A percentile compares a stretch with the other conserved stretches of the same genome.
Conservation (phyloP, 2,888 invertebrate genomes). For the Drosophila neotestacea region DNA sequence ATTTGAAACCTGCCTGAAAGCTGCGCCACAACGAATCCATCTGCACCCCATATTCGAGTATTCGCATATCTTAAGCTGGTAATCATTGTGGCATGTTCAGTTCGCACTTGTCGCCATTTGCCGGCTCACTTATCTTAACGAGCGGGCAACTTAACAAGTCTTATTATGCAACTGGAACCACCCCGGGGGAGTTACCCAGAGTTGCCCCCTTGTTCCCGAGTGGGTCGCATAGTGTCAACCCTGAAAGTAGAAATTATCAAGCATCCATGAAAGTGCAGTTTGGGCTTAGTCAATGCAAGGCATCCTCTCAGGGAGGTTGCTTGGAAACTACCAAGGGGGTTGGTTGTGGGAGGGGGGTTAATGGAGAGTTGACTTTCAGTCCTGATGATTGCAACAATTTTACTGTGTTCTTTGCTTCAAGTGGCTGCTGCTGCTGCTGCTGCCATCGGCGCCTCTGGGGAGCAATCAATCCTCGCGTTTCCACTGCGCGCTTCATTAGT, state of each 20-base stretch:
- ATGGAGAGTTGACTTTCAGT: slow-evolving; percentile 37
- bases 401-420: slow-evolving; percentile 58
- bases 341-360: neutral
- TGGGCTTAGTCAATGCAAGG: slow-evolving; percentile 35
- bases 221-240: slow-evolving; percentile 32
- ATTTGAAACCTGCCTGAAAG: slow-evolving; percentile 28
- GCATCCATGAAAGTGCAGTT: slow-evolving; percentile 78
- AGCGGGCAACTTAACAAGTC: slow-evolving; percentile 78
- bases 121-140: slow-evolving; percentile 80
- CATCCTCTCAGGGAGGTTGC: slow-evolving; percentile 15
- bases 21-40: slow-evolving; percentile 9
- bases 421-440: slow-evolving; percentile 38
- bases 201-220: neutral
- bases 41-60: slow-evolving; percentile 40
- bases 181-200: slow-evolving; percentile 41
- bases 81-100: slow-evolving; percentile 71
- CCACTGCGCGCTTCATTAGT: slow-evolving; percentile 77
- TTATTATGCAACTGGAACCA: slow-evolving; percentile 72
- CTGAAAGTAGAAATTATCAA: slow-evolving; percentile 68
- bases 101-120: slow-evolving; percentile 77
- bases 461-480: slow-evolving; percentile 83
- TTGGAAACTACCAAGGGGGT: slow-evolving; percentile 3
- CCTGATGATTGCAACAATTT: slow-evolving; percentile 68
- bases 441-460: slow-evolving; percentile 73
- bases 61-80: slow-evolving; percentile 63